A percentile compares a stretch with the other conserved stretches of the same genome.
Conservation (phyloP, 2,888 invertebrate genomes). For the Ametastegia equiseti region DNA sequence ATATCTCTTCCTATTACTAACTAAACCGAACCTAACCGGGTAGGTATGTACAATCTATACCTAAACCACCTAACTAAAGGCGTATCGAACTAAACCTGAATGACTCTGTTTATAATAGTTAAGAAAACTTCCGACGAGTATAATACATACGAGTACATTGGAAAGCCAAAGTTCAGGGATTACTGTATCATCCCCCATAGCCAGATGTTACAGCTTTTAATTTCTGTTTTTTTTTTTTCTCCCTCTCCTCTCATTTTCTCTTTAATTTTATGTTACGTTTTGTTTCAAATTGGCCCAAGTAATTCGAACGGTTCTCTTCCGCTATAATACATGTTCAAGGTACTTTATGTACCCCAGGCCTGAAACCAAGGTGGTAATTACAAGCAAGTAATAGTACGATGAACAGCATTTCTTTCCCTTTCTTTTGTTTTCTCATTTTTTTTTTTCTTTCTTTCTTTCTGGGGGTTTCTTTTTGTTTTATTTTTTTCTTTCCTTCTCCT, state of each 20-base stretch:
- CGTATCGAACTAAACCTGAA: background rate
- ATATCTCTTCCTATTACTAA: slow-evolving; percentile 26
- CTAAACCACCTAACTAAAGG: background rate
- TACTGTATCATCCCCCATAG: background rate
- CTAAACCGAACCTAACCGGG: slow-evolving; percentile 28
- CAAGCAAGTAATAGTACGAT: slow-evolving; percentile 33
- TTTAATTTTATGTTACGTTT: background rate
- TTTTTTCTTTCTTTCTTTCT: background rate
- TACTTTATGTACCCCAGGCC: slow-evolving; percentile 34
- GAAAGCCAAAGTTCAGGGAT: background rate
- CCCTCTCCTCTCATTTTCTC: background rate
- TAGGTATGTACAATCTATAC: background rate
- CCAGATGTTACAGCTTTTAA: slow-evolving; percentile 6
- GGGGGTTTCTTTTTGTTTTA: background rate
- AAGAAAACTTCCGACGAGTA: background rate
- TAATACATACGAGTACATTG: background rate
- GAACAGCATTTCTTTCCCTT: background rate
- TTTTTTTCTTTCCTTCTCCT: background rate
- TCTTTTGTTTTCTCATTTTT: background rate
- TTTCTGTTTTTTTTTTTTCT: background rate
- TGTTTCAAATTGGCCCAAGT: background rate
- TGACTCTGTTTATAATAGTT: background rate
- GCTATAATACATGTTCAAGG: slow-evolving; percentile 28
- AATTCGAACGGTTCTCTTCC: slow-evolving; percentile 65
- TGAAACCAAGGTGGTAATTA: slow-evolving; percentile 42